Evolutionary conservation across 2,888 invertebrate genomes (phyloP).

Genomic region (Pammene aurita): DNA sequence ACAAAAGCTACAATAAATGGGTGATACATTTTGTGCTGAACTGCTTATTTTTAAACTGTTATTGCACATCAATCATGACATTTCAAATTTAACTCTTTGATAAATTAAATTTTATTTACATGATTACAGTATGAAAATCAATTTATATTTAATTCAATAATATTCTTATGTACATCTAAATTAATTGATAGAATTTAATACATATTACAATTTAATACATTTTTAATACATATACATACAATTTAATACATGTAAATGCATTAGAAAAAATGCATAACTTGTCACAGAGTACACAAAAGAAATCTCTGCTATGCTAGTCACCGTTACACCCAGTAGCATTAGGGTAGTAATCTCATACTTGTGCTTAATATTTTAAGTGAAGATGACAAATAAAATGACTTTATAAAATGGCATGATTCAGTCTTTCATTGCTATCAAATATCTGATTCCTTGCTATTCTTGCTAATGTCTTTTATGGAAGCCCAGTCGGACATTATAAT

Average conservation of each 20-base stretch:
- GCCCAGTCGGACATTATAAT: slow-evolving; percentile 46
- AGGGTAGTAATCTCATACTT: slow-evolving; percentile 60
- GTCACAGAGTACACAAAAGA: slow-evolving; percentile 57
- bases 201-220: slow-evolving; percentile 51
- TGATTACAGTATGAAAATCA: slow-evolving; percentile 57
- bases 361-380: slow-evolving; percentile 65
- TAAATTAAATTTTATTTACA: slow-evolving; percentile 58
- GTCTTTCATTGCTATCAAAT: slow-evolving; percentile 68
- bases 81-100: slow-evolving; percentile 25
- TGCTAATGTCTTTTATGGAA: slow-evolving; percentile 52
- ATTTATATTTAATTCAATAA: slow-evolving; percentile 51
- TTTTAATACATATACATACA: slow-evolving; percentile 49
- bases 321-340: slow-evolving; percentile 59
- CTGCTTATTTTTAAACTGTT: slow-evolving; percentile 44
- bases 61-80: slow-evolving; percentile 46
- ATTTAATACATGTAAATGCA: slow-evolving; percentile 56
- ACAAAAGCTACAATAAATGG: slow-evolving; percentile 58
- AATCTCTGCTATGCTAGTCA: slow-evolving; percentile 72
- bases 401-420: slow-evolving; percentile 74
- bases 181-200: slow-evolving; percentile 50
- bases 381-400: slow-evolving; percentile 67
- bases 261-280: slow-evolving; percentile 48
- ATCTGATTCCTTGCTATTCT: slow-evolving; percentile 42
- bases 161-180: slow-evolving; percentile 60
- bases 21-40: slow-evolving; percentile 63